Percentiles rank a stretch among this genome's conserved stretches.
Conservation (phyloP, 2,888 invertebrate species). For the Griposia aprilina region DNA sequence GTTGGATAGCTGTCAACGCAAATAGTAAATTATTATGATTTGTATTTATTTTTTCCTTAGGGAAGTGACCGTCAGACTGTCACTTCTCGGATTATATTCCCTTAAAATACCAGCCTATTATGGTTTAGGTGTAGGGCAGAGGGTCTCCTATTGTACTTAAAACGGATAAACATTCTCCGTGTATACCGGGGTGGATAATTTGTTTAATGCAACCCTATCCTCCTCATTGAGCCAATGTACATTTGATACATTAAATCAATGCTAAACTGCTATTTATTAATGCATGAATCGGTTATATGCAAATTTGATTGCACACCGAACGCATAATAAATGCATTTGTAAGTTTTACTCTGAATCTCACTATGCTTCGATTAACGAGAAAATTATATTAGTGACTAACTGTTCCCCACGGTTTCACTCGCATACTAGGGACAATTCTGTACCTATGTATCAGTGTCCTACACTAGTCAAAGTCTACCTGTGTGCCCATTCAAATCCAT, state of each 20-base stretch:
- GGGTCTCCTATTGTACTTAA: not conserved
- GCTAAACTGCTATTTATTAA: conserved; percentile 14
- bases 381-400: conserved; percentile 1
- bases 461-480: not conserved
- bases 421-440: not conserved
- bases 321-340: conserved; percentile 36
- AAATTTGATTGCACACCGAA: conserved; percentile 25
- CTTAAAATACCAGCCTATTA: not conserved
- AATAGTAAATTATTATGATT: not conserved
- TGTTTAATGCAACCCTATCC: no score
- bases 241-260: conserved; percentile 2
- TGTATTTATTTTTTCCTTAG: not conserved
- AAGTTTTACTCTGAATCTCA: conserved; percentile 41
- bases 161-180: not conserved
- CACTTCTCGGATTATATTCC: not conserved
- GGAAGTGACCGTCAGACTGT: not conserved
- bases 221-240: not conserved
- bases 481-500: not conserved
- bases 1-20: not conserved
- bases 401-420: not conserved
- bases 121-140: not conserved
- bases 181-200: not conserved
- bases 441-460: not conserved
- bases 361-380: conserved; percentile 25
- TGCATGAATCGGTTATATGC: conserved; percentile 38